Percentiles rank a stretch among this genome's conserved stretches.
Conservation (phyloP, 1,140 invertebrate species). For the Drosophila subpulchrella region DNA sequence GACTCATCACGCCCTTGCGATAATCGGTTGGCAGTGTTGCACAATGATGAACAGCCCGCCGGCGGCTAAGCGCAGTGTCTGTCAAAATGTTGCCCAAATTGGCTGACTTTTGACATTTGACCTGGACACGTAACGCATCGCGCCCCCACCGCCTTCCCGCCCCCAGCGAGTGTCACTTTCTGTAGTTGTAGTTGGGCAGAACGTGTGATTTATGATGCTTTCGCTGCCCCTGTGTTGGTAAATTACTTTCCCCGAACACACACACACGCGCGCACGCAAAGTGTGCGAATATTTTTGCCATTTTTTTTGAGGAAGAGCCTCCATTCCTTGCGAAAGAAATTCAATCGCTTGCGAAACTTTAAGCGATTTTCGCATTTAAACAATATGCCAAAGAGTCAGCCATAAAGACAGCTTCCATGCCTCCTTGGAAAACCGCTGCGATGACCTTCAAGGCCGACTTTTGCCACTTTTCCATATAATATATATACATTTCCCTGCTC, state of each 20-base stretch:
- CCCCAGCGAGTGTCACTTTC: constrained; percentile 47
- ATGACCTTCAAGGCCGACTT: constrained; percentile 24
- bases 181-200: constrained; percentile 68
- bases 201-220: constrained; percentile 78
- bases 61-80: constrained; percentile 50
- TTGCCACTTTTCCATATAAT: constrained; percentile 4
- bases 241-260: constrained; percentile 72
- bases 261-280: constrained; percentile 39
- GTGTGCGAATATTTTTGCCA: constrained; percentile 11
- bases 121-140: constrained; percentile 70
- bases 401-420: background rate
- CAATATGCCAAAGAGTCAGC: constrained; percentile 18
- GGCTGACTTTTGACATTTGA: constrained; percentile 80
- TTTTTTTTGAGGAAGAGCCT: background rate
- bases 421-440: background rate
- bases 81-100: constrained; percentile 74
- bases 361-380: constrained; percentile 55
- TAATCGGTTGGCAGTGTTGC: constrained; percentile 29
- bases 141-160: background rate
- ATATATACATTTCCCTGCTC: constrained; percentile 14
- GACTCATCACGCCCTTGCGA: constrained; percentile 5
- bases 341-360: constrained; percentile 62
- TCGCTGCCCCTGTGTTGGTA: constrained; percentile 52
- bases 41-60: constrained; percentile 16
- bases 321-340: constrained; percentile 3